Conservation (phyloP, 30 jellyfish, hydroid and myxozoan genomes). For the Hydra vulgaris region DNA sequence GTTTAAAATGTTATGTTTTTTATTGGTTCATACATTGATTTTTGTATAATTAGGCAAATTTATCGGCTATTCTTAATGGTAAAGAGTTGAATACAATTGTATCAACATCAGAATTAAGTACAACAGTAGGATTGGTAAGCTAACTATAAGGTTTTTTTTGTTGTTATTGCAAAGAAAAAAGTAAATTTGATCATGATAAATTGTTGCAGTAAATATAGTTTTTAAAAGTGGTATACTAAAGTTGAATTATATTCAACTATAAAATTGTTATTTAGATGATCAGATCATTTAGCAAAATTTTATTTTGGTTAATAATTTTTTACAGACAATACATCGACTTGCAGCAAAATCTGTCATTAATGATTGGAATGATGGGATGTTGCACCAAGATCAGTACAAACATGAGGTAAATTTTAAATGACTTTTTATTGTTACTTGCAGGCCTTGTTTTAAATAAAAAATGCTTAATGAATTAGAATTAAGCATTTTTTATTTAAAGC, state of each 20-base stretch:
- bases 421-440: not conserved
- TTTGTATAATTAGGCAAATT: conserved; percentile 26
- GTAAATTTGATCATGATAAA: too few species aligned
- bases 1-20: not conserved
- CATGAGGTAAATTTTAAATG: conserved; percentile 49
- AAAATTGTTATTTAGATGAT: too few species aligned
- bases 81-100: conserved; percentile 70
- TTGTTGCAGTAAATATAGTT: too few species aligned
- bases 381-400: conserved; percentile 44
- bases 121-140: conserved; percentile 64
- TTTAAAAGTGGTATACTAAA: too few species aligned
- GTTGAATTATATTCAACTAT: too few species aligned
- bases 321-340: conserved; percentile 68
- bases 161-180: too few species aligned
- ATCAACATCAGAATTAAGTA: conserved; percentile 64
- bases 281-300: too few species aligned
- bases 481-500: too few species aligned
- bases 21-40: not conserved
- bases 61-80: conserved; percentile 59
- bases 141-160: too few species aligned
- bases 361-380: conserved; percentile 86
- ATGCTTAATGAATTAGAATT: too few species aligned
- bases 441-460: not conserved
- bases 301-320: not conserved
- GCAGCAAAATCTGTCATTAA: conserved; percentile 84